Evolutionary conservation across 1,140 invertebrate species (phyloP).

Genomic region (Hylaeus volcanicus): DNA sequence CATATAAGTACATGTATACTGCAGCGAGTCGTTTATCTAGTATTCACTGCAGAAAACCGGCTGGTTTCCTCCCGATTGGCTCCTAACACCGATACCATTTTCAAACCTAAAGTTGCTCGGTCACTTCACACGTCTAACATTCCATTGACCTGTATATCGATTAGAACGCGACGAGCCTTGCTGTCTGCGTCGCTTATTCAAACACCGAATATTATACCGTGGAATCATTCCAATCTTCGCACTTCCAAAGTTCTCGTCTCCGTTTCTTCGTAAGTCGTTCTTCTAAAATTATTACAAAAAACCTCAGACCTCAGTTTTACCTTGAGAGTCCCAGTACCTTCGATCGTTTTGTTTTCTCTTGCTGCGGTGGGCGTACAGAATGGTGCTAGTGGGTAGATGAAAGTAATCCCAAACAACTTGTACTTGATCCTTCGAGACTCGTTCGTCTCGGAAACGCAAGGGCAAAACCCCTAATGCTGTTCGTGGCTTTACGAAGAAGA

Average conservation of each 20-base stretch:
- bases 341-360: neutral
- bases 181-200: neutral
- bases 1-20: too few relatives aligned
- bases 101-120: neutral
- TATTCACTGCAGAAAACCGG: slow-evolving; percentile 5
- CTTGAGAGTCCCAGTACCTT: neutral
- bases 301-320: neutral
- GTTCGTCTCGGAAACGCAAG: too few relatives aligned
- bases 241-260: too few relatives aligned
- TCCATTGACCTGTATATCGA: neutral
- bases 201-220: neutral
- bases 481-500: too few relatives aligned
- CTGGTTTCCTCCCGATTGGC: neutral
- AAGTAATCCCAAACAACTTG: slow-evolving; percentile 4
- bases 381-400: neutral
- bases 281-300: neutral
- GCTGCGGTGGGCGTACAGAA: slow-evolving; percentile 9
- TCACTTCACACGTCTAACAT: neutral
- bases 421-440: neutral
- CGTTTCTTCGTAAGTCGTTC: too few relatives aligned
- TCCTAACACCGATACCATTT: neutral
- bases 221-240: neutral
- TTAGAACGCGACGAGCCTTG: neutral
- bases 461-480: neutral
- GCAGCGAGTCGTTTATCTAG: neutral